Evolutionary conservation across 2,888 invertebrate species (phyloP), one percentile per base, ranked within the genome.

Genomic region (Polymixis lichenea): DNA sequence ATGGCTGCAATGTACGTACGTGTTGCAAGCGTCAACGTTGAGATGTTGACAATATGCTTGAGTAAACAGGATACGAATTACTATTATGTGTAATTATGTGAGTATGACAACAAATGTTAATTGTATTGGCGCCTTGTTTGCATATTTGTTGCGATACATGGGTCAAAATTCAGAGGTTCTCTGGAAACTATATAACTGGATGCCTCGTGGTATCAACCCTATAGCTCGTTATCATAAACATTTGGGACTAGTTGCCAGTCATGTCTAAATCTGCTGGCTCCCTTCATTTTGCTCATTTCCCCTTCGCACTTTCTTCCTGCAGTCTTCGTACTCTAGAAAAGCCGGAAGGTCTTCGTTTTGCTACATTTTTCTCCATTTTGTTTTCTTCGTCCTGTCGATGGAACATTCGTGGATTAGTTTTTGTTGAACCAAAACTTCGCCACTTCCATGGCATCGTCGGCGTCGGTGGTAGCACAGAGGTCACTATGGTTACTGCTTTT

Each of bases 1-100:
- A 91, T 91, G 91, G 91, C 86, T 56, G 75, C 72, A 75, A 55
- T 77, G 69, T 82, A 77, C 72, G 69, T 82, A 77, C 72, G 72
- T 75, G 77, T 81, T 80, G 80, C 80, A 81, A 76, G 66, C 74
- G 28, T 72, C 56, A 46, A 62, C 64, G 72, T 62, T 62, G 72
- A 71, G 74, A 86, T 86, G 77, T 70, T 82, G 75, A 87, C 89
- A 79, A 85, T 85, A 87, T 80, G 83, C 82, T 73, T 70, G 67
- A 79, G 84, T 83, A 79, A 86, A 77, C 84, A 86, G 75, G 84
- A 84, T 78, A 69, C 72, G 58, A 62, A 61, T 64, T 51, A 72
- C 46, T 78, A 58, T 53, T 46, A 64, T 25, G 46, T 65, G 62
- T 70, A 62, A 75, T 66, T 75, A 82, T 65, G 70, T 68, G 65